Base-by-base conservation (phyloP, 2,888 invertebrate genomes). In the Ctena decussata region DNA sequence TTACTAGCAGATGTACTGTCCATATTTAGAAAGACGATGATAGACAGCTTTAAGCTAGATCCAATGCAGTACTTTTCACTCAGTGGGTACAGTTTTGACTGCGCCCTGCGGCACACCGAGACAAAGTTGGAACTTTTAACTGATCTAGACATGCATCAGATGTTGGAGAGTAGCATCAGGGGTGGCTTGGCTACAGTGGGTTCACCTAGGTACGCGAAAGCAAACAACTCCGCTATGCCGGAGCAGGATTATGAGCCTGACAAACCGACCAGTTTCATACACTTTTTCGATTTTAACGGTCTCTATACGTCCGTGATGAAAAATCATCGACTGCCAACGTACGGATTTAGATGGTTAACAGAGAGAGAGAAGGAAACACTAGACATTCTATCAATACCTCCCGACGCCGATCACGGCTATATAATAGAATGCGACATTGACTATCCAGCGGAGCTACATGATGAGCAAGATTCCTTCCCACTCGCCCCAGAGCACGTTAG, bases 281-380 rank as follows among this genome's bases (percentile, higher is more conserved):
- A 69, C 27, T 77, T 65, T 30, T 57, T 65, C 1, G 77, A 77
- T 57, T 77, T 65, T 27, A 77, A 77, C 32, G 24, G 35, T 21
- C 44, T 77, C 21, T 77, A 77, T 57, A 30, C 65, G 5, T 35
- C n/a, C 12, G 46, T 77, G 8, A 77, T 77, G 77, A 32, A 24
- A 32, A 15, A 32, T 3, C 32, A 37, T 15, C 39, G 30, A 8
- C 77, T 77, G 12, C 77, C 77, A 18, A 69, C 77, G 27, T 41
- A 41, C 37, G 69, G 69, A 2, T 77, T 77, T 32, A 8, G 77
- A 12, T 77, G 53, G 39, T 39, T 77, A 5, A 27, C 77, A 0
- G 77, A 77, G n/a, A n/a, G n/a, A n/a, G n/a, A n/a, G n/a, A n/a
- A n/a, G n/a, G n/a, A n/a, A n/a, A n/a, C n/a, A n/a, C n/a, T 65